Evolutionary conservation across 2,888 invertebrate genomes (phyloP).

Genomic region (Artemia sinica): DNA sequence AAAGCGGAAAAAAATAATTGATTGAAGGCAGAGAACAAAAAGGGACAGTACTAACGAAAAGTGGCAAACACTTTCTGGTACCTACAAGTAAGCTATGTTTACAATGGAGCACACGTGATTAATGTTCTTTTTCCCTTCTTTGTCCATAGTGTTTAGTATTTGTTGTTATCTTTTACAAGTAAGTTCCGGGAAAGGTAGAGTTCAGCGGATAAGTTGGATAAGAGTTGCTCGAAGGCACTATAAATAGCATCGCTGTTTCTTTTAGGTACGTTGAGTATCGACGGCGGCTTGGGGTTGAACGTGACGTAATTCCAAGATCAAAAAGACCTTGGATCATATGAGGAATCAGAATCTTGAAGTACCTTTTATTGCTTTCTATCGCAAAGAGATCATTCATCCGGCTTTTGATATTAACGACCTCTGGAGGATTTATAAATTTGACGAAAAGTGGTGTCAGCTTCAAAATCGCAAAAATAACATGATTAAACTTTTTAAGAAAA

Average conservation of each 20-base stretch:
- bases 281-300: conserved; percentile 28
- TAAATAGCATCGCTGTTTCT: background rate
- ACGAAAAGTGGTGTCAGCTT: conserved; percentile 86
- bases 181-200: too few species aligned
- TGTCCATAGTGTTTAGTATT: too few species aligned
- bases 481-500: conserved; percentile 62
- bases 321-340: conserved; percentile 86
- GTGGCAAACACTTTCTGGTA: too few species aligned
- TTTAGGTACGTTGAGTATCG: conserved; percentile 21
- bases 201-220: too few species aligned
- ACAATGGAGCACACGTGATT: too few species aligned
- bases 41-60: too few species aligned
- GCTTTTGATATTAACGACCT: conserved; percentile 84
- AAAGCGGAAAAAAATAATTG: too few species aligned
- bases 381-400: conserved; percentile 91
- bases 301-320: conserved; percentile 55
- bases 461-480: conserved; percentile 66
- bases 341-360: conserved; percentile 87
- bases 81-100: too few species aligned
- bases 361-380: conserved; percentile 94
- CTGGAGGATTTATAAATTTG: conserved; percentile 93
- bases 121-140: too few species aligned
- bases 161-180: too few species aligned
- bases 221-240: too few species aligned
- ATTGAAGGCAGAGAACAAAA: too few species aligned